Conservation (phyloP, 2,888 invertebrate genomes). For the Drosophila nigricruria region DNA sequence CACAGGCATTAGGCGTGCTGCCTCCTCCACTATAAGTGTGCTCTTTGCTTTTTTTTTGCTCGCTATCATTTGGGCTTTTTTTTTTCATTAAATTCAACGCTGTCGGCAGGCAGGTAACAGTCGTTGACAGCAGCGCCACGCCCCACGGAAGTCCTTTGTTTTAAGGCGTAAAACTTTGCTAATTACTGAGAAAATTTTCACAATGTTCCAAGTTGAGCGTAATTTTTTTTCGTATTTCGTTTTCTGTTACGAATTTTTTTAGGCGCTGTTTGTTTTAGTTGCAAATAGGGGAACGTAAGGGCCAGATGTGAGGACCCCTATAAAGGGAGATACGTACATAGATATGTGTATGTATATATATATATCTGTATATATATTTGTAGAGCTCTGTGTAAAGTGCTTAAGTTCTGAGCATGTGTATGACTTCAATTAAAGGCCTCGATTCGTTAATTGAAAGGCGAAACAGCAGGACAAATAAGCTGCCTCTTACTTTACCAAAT, state of each 20-base stretch:
- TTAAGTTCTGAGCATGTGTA: constrained; percentile 20
- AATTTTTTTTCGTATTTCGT: constrained; percentile 33
- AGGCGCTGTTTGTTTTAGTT: constrained; percentile 38
- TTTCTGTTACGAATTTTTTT: constrained; percentile 9
- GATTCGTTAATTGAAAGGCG: constrained; percentile 66
- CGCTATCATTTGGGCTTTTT: constrained; percentile 55
- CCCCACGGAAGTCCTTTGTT: constrained; percentile 69
- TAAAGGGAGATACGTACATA: background rate
- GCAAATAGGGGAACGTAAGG: constrained; percentile 24
- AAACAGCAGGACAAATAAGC: constrained; percentile 20
- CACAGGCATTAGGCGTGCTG: constrained; percentile 16
- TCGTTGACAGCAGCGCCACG: constrained; percentile 44
- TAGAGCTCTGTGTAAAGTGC: background rate
- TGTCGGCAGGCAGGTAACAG: constrained; percentile 27
- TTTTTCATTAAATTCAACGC: constrained; percentile 49
- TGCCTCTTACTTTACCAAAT: constrained; percentile 49
- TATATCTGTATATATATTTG: background rate
- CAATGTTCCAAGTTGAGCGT: constrained; percentile 57
- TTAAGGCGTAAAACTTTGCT: constrained; percentile 77
- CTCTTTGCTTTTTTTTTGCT: background rate
- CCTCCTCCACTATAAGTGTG: constrained; percentile 18
- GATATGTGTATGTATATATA: background rate
- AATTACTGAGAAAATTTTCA: constrained; percentile 76
- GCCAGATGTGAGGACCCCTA: constrained; percentile 17
- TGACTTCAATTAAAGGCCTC: constrained; percentile 67